Conservation (phyloP, 2,888 invertebrate species). For the Habroteleia sp. region DNA sequence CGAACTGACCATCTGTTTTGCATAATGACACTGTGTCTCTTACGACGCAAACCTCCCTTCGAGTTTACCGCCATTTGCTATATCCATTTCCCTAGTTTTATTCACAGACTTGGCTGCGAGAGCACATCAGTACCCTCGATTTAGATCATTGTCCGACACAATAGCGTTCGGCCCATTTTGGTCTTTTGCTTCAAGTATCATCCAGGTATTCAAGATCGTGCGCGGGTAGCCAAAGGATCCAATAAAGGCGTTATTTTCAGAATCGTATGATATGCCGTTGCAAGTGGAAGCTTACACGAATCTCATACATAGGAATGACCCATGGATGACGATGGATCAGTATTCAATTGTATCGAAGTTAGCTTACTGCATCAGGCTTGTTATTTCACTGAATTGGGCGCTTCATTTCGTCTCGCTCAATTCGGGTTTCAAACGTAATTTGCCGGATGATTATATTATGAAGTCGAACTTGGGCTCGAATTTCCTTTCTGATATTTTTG, state of each 20-base stretch:
- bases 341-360: conserved; percentile 75
- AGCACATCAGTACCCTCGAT: conserved; percentile 51
- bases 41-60: conserved; percentile 28
- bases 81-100: conserved; percentile 41
- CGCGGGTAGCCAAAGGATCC: conserved; percentile 36
- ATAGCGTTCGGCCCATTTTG: conserved; percentile 42
- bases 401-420: conserved; percentile 48
- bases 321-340: conserved; percentile 69
- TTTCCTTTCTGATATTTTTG: no score
- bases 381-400: conserved; percentile 13
- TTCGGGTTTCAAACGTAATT: conserved; percentile 32
- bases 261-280: conserved; percentile 38
- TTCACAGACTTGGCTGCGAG: conserved; percentile 18
- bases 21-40: conserved; percentile 76
- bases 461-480: no score
- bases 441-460: conserved; percentile 22
- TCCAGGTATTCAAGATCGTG: conserved; percentile 50
- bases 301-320: conserved; percentile 77
- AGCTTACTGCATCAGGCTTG: conserved; percentile 6
- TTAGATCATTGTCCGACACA: conserved; percentile 56
- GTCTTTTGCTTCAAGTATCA: conserved; percentile 38
- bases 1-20: conserved; percentile 80
- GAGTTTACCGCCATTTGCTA: conserved; percentile 34
- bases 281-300: conserved; percentile 69
- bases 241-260: conserved; percentile 55